Base-by-base conservation (phyloP, 1,140 invertebrate genomes). In the Panulirus ornatus region DNA sequence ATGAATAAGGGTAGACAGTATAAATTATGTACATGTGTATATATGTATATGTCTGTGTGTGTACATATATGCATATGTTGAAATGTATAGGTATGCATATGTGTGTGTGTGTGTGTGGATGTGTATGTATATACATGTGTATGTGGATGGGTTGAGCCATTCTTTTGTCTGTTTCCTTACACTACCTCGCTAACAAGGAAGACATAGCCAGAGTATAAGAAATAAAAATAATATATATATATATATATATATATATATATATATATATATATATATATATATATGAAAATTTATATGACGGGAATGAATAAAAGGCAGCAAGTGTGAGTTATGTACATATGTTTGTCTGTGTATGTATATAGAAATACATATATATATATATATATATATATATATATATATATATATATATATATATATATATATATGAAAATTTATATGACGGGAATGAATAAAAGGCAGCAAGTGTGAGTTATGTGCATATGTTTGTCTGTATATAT, bases 371-470 rank as follows among this genome's bases (percentile, higher is more conserved):
- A 58, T 58, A 58, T 58, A 58, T 58, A 58, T 58, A 58, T 58
- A 58, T 58, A 58, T 58, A 34, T 73, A 73, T 73, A 73, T 73
- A 58, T 58, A 58, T 58, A 58, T 58, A 58, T 81, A 70, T 36
- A 70, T 81, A 70, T 36, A 70, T 81, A 70, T 36, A 70, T 81
- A 70, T 36, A 70, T 81, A 70, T 36, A 70, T 36, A 70, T 81
- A 70, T 81, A 70, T 81, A 42, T 66, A 78, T 84, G 38, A 27
- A 70, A 11, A 81, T 81, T n/a, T n/a, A n/a, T n/a, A n/a, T n/a
- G n/a, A n/a, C n/a, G n/a, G n/a, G n/a, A n/a, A n/a, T n/a, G n/a
- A n/a, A n/a, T n/a, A n/a, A n/a, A n/a, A n/a, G n/a, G n/a, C n/a
- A n/a, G n/a, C n/a, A n/a, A n/a, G n/a, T n/a, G n/a, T n/a, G n/a